Evolutionary conservation across 2,888 invertebrate species (phyloP), one percentile per base, ranked within the genome.

Genomic region (Drosophila recens): DNA sequence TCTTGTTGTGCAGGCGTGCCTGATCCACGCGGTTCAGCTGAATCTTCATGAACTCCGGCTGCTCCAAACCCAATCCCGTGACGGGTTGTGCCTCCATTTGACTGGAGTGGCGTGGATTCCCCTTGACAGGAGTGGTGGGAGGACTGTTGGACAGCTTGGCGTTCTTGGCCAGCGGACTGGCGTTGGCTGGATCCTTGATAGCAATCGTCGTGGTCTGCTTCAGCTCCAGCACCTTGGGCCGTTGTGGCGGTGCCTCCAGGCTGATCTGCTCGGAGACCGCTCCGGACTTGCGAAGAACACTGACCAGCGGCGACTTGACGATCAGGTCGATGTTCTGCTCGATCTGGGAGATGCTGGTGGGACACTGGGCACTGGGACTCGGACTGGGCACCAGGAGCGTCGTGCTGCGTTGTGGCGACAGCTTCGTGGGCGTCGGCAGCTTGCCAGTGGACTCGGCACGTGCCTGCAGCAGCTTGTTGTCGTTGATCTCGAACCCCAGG

Each of bases 11-110:
- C 0, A 95, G 94, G 1, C 93, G 93, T 80, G 94, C 94, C 10
- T 93, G 93, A 82, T 96, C 96, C 6, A 96, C 95, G 90, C 95
- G 95, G 89, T 96, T 95, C 49, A 96, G 87, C 90, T 96, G 96
- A 64, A 95, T 95, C 85, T 95, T 95, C 72, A 96, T 92, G 89
- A 96, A 96, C 90, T 96, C 96, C 0, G 96, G 95, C 13, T 95
- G 95, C 10, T 95, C 93, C 13, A 36, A 1, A 9, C 20, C 51
- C 2, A 53, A 23, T 10, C 17, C 57, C 0, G 15, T 6, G 30
- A 9, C 17, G 4, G 40, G 36, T 0, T 61, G 34, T 13, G 10
- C 51, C 17, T 90, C 91, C 27, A 81, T 42, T 23, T 87, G 80
- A 53, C 76, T 87, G 1, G 91, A 84, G 15, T 86, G 85, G n/a